Conservation (phyloP, 2,888 invertebrate genomes). For the Phortica okadai region DNA sequence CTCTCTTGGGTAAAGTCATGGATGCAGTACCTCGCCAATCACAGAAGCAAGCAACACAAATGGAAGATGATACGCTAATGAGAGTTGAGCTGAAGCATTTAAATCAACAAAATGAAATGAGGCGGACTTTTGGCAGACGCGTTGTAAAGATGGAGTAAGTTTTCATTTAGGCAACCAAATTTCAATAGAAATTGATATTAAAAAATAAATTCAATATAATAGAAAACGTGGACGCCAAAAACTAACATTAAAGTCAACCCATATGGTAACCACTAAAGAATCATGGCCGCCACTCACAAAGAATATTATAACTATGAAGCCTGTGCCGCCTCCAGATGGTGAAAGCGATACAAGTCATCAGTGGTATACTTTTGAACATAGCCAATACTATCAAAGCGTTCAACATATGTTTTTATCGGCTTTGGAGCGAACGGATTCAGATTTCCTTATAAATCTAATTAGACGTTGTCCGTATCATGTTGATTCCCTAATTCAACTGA, state of each 20-base stretch:
- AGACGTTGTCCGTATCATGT: conserved; percentile 88
- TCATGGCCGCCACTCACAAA: conserved; percentile 85
- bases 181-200: too few species aligned
- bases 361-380: conserved; percentile 87
- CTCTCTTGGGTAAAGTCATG: conserved; percentile 69
- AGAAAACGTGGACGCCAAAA: conserved; percentile 79
- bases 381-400: conserved; percentile 83
- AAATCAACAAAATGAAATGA: conserved; percentile 88
- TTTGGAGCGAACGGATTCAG: conserved; percentile 87
- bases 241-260: conserved; percentile 80
- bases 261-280: conserved; percentile 83
- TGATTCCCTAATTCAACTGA: conserved; percentile 87
- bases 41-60: conserved; percentile 50
- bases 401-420: conserved; percentile 87
- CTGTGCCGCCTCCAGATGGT: conserved; percentile 76
- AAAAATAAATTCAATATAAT: not conserved
- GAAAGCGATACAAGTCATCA: conserved; percentile 63
- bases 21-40: conserved; percentile 60
- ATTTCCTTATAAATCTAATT: conserved; percentile 86
- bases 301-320: conserved; percentile 84
- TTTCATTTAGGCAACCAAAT: not conserved
- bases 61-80: conserved; percentile 81
- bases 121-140: conserved; percentile 87
- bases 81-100: conserved; percentile 83
- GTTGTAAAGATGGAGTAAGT: conserved; percentile 83